These are phyloP conservation scores for Lipotes vexillifer DNA, from an alignment of 2,113 vertebrate species.

Conservation along the genomic window DNA sequence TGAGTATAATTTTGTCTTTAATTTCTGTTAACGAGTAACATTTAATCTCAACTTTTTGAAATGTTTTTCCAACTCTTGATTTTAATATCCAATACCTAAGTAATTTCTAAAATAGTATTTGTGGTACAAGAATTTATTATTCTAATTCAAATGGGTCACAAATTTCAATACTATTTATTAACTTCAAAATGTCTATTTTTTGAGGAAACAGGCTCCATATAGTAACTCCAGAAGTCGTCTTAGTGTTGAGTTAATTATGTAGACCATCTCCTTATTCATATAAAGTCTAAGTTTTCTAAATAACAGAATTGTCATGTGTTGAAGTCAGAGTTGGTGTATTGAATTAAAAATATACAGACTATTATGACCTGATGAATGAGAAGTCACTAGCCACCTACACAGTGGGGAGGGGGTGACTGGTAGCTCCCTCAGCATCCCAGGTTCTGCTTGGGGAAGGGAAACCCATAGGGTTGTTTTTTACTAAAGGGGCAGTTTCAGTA, in stretches of 20 bases:
- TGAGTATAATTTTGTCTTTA: neutral
- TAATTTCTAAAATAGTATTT: neutral
- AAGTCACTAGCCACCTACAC: neutral
- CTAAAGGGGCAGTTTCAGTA: neutral
- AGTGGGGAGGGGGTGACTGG: neutral
- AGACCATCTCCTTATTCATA: neutral
- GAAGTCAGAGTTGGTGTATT: neutral
- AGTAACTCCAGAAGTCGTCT: neutral
- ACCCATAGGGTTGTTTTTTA: neutral
- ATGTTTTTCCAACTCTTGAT: neutral
- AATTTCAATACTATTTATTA: neutral
- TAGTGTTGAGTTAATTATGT: neutral
- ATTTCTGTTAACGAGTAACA: neutral
- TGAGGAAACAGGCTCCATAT: neutral
- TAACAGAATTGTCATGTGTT: neutral
- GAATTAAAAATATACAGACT: neutral
- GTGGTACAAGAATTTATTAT: neutral
- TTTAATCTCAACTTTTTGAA: neutral
- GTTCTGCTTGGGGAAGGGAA: neutral
- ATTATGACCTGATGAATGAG: neutral
- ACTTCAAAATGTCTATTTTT: neutral
- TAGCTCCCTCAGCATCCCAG: neutral
- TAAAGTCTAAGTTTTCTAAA: neutral
- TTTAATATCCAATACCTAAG: neutral
- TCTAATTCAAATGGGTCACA: neutral